A percentile compares a stretch with the other conserved stretches of the same genome.
Conservation (phyloP, 2,113 vertebrate species). For the Plecotus auritus region DNA sequence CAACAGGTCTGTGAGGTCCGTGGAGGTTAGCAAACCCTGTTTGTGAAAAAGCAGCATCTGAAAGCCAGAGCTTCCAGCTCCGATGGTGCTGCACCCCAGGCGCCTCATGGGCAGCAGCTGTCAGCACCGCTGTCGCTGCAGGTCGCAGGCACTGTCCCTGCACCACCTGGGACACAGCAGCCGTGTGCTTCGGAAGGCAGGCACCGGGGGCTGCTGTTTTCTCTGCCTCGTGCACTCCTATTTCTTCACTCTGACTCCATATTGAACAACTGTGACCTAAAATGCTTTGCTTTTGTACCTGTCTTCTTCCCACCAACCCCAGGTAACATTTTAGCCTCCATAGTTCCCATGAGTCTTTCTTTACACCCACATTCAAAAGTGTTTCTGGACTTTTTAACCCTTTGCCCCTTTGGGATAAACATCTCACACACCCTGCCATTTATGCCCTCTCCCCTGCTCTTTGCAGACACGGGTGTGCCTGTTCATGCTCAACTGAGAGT, state of each 20-base stretch:
- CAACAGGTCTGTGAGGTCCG: background rate
- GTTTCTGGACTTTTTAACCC: background rate
- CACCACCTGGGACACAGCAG: background rate
- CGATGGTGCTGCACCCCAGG: background rate
- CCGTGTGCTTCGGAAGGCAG: background rate
- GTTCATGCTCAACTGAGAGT: background rate
- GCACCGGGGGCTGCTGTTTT: background rate
- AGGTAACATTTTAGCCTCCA: background rate
- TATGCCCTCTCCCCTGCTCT: background rate
- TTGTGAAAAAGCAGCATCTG: constrained; percentile 1
- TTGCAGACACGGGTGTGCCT: background rate
- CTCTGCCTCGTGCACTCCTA: background rate
- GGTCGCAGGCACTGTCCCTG: background rate
- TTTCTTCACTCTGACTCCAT: background rate
- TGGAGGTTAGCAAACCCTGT: background rate
- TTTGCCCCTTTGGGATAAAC: background rate
- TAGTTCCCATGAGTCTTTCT: background rate
- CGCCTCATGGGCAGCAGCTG: background rate
- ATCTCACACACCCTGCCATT: background rate
- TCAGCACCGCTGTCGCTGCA: background rate
- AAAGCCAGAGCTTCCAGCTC: background rate
- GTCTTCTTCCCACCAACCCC: background rate
- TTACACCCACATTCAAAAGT: background rate
- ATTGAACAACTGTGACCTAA: background rate
- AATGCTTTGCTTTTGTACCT: background rate